A percentile compares a stretch with the other conserved stretches of the same genome.
These are phyloP conservation scores for Aleiodes alternator DNA, from an alignment of 2,888 invertebrate species.

Conservation along the genomic window DNA sequence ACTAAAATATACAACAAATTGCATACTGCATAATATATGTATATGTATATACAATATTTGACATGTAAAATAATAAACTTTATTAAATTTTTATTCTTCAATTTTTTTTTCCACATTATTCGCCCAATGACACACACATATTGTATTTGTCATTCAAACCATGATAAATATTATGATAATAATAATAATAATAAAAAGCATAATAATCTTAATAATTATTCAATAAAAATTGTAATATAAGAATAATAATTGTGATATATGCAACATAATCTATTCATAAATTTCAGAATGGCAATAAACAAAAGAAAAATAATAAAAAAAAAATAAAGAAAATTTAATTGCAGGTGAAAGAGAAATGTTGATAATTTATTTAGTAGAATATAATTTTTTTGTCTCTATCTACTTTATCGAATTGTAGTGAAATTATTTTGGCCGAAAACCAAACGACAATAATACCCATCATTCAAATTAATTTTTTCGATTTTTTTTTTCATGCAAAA, in stretches of 20 bases:
- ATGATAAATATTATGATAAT: conserved; percentile 21
- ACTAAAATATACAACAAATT: conserved; percentile 70
- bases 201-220: conserved; percentile 8
- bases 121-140: not conserved
- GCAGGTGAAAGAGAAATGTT: not conserved
- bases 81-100: conserved; percentile 45
- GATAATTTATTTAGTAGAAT: not conserved
- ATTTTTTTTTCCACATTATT: conserved; percentile 24
- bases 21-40: conserved; percentile 67
- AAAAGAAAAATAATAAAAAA: not conserved
- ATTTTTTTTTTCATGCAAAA: not conserved
- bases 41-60: conserved; percentile 71
- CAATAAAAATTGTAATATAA: conserved; percentile 6
- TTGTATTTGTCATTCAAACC: not conserved
- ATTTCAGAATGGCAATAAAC: not conserved
- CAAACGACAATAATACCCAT: conserved; percentile 15
- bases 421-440: conserved; percentile 6
- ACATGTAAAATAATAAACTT: conserved; percentile 70
- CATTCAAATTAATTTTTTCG: not conserved
- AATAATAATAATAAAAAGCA: conserved; percentile 5
- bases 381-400: not conserved
- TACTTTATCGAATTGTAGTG: not conserved
- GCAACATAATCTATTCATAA: not conserved
- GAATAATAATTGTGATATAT: not conserved
- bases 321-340: not conserved